Base-by-base conservation (phyloP, 2,888 invertebrate genomes). In the Zootermopsis nevadensis region DNA sequence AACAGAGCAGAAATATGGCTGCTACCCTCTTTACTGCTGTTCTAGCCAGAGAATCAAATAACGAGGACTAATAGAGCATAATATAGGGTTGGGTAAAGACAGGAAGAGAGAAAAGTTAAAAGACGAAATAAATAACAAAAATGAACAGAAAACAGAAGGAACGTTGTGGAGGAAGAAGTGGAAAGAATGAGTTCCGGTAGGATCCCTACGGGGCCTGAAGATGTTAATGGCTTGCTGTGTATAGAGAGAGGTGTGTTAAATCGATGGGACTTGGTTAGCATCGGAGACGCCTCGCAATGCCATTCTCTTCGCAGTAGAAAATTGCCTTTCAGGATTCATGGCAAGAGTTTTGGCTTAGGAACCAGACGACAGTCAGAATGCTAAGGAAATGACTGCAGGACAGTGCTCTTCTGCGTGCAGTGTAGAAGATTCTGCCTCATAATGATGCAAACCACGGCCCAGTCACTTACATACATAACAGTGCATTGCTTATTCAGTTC, bases 1-100 rank as follows among this genome's bases (percentile, higher is more conserved):
- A 74, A 77, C 80, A 80, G 79, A 83, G 80, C 83, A 83, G 80
- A 81, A 84, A 83, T 84, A 84, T 84, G 84, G 84, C 84, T 84
- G 84, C 84, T 84, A n/a, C 55, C 55, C 53, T 30, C 53, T 27
- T 77, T 30, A n/a, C 74, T 77, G 31, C 55, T 60, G 66, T 80
- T 38, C 74, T 74, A 33, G 38, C 74, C 7, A n/a, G 31, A 74
- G 74, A 74, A 38, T 38, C 33, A 74, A 74, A 74, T 74, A 74
- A 42, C 74, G 38, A 38, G 38, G 74, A 42, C 74, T 42, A 74
- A 74, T 74, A 74, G 74, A 74, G 35, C 74, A n/a, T 74, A 33
- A 74, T 74, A 74, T 22, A 74, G 74, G 74, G 24, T 7, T 38
- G 74, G 74, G 33, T 38, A 74, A 74, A n/a, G 24, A 69, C 19